Evolutionary conservation across 2,888 invertebrate species (phyloP), one percentile per base, ranked within the genome.

Genomic region (Ctena decussata): DNA sequence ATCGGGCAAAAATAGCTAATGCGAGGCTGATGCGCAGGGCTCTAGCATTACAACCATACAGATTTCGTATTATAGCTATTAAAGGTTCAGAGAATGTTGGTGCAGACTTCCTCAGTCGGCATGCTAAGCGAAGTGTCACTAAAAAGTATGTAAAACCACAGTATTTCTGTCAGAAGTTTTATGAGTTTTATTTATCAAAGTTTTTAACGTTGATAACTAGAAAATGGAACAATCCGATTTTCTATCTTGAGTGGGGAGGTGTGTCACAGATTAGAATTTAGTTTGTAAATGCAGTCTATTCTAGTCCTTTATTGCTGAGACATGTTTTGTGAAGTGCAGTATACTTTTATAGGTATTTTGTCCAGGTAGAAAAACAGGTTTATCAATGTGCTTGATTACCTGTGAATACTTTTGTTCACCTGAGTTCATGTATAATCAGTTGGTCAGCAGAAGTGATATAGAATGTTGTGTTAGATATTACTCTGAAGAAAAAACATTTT

Each of bases 31-130:
- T 79, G 79, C 41, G 79, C 21, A 70, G 71, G 79, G 44, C 1
- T 21, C 27, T 88, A 39, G 27, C 41, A 35, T 72, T 86, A 35
- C 87, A 86, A 39, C n/a, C 65, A 1, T 78, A 71, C 37, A 32
- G 71, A 32, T 71, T 71, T 71, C 41, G 30, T 5, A 32, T 65
- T 2, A 12, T 32, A 24, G 65, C 77, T 11, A 77, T 77, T 21
- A 77, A 46, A 27, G 57, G 78, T 12, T 37, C 39, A 24, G 71
- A 71, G 18, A 70, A 71, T 24, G 32, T 78, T 71, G 78, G 78
- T 0, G 78, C 78, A 35, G 70, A 78, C 21, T 78, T 71, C 0
- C 32, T 78, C 8, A 71, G 78, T 49, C 21, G 78, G 15, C 41
- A 72, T 6, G 15, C n/a, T 6, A n/a, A 18, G n/a, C 8, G 53